Evolutionary conservation across 2,888 invertebrate species (phyloP), one percentile per base, ranked within the genome.

Genomic region (Drosophila prolongata): DNA sequence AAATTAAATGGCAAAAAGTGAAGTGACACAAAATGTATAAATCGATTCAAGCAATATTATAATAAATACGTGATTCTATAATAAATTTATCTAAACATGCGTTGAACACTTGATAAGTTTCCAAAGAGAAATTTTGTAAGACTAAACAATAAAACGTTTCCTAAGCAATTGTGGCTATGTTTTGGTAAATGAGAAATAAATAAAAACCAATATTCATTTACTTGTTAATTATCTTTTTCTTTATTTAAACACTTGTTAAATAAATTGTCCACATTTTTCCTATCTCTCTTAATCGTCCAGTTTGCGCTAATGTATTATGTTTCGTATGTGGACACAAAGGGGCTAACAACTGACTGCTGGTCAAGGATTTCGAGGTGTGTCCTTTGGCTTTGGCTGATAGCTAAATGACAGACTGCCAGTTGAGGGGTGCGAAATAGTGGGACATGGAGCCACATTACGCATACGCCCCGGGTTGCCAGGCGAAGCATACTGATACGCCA

Each of bases 361-460:
- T 82, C 86, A 87, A 83, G 86, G 86, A 78, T 74, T 70, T 75
- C 62, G 42, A 87, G 82, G 88, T 79, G 82, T 83, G 88, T 81
- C 54, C 42, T 72, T 56, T 64, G 37, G 50, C 54, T 60, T 50
- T 55, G 14, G 54, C 35, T 52, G 55, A 37, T 66, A 47, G 46
- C 19, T 55, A 55, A 55, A 8, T 67, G 65, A 55, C 55, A 47
- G 67, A 16, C 16, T 6, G 34, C 13, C 44, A 11, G 44, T 11
- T 8, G 24, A 3, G 19, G 3, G 35, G 16, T 13, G 24, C 27
- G 3, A 3, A 55, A 3, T 60, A 62, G 40, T 34, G 14, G 60
- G 19, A 35, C 35, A 43, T 8, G 40, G 52, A 35, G 27, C 34
- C 60, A 75, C 61, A 80, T 69, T 71, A 77, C 79, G 60, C 79